Base-by-base conservation (phyloP, 1,140 invertebrate genomes). In the Venustaconcha ellipsiformis region DNA sequence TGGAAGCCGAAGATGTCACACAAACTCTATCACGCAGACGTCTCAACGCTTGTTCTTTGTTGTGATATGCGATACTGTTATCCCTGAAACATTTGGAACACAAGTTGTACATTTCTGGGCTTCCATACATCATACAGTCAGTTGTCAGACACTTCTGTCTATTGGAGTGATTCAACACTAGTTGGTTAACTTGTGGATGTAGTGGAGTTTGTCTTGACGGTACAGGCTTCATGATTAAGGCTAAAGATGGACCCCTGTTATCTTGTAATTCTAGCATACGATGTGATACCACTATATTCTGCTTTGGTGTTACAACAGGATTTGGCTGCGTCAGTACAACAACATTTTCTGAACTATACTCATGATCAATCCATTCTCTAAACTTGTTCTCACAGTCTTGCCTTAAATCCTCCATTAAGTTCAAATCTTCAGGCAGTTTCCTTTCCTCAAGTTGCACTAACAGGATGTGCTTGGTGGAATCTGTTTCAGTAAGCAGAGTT, bases 61-160 rank as follows among this genome's bases (percentile, higher is more conserved):
- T 74, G n/a, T 67, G 59, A 64, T 75, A 80, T 63, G 71, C 71
- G 20, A 70, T 20, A 60, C 78, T 83, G 67, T 83, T 83, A 20
- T 82, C 70, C 11, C 67, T 80, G 56, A 84, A 84, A 78, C 82
- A 83, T 26, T 74, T 73, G 1, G 80, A 82, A 57, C 83, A 85
- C 63, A 82, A 80, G 23, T 75, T 65, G 8, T 67, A 77, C 17
- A 72, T 70, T 30, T 62, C 80, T 14, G 81, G 83, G 30, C 78
- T 72, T 12, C 83, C 85, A 72, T 57, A 81, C 58, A 83, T 78
- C 60, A 76, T 71, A 73, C 85, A 87, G 48, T 78, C 80, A 56
- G 72, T 64, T 1, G 70, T 76, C 13, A 78, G 30, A 77, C 84
- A 85, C 72, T 71, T 67, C n/a, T 70, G 37, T 48, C 11, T 48